Conservation (phyloP, 2,797 vertebrate species). For the Iguana delicatissima region DNA sequence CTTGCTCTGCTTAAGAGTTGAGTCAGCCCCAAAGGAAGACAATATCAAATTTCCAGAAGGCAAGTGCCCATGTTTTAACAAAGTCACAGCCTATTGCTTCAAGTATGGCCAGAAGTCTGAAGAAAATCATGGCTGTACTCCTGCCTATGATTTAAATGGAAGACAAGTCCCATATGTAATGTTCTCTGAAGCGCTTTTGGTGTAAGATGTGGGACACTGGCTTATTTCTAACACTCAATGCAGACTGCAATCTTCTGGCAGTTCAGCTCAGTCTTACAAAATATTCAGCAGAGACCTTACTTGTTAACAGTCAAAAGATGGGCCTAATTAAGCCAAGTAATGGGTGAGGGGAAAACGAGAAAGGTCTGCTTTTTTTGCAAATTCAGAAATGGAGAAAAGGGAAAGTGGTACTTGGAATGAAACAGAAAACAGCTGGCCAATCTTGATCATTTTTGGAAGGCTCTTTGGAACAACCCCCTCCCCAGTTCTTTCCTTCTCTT, state of each 20-base stretch:
- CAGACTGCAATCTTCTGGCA: slow-evolving; percentile 73
- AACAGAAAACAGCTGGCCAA: slow-evolving; percentile 70
- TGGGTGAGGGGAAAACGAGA: slow-evolving; percentile 53
- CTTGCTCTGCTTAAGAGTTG: neutral
- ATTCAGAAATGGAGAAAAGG: slow-evolving; percentile 56
- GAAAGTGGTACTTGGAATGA: slow-evolving; percentile 52
- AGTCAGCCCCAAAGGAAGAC: neutral
- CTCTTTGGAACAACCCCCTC: slow-evolving; percentile 68
- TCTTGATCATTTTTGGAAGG: slow-evolving; percentile 69
- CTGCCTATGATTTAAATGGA: neutral
- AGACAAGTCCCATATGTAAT: neutral
- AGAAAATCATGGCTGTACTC: neutral
- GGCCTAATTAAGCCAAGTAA: slow-evolving; percentile 80
- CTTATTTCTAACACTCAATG: slow-evolving; percentile 53
- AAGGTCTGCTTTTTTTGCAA: slow-evolving; percentile 60
- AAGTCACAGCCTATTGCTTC: neutral
- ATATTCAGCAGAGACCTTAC: slow-evolving; percentile 67
- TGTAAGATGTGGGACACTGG: neutral
- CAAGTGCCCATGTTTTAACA: neutral
- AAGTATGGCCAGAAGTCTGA: neutral
- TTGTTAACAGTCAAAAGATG: slow-evolving; percentile 66
- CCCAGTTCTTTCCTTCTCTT: slow-evolving; percentile 34
- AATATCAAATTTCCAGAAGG: neutral
- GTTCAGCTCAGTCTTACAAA: slow-evolving; percentile 43
- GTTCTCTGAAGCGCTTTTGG: neutral